phyloP scores from a whole-genome alignment of 2,113 vertebrate species.

The Phyllostomus discolor region DNA sequence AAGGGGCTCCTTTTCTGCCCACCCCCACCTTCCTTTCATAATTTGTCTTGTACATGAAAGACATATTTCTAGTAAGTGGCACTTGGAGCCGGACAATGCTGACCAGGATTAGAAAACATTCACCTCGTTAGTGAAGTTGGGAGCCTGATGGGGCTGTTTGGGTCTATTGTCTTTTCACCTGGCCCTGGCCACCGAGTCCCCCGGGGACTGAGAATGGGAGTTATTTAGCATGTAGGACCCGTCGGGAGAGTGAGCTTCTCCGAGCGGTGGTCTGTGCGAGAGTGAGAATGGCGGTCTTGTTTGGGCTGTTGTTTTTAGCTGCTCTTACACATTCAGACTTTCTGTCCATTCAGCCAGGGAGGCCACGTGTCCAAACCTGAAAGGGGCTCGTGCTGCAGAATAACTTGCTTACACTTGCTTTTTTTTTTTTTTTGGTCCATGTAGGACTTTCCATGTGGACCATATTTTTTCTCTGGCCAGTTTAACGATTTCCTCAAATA shows the following conservation, averaged over 20 bases:
- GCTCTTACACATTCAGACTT: conserved; percentile 56
- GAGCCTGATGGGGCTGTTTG: conserved; percentile 48
- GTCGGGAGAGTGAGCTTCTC: conserved; percentile 54
- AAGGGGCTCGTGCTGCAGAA: conserved; percentile 28
- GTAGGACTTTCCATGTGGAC: background rate
- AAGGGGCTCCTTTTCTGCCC: conserved; percentile 63
- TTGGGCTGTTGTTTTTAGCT: conserved; percentile 72
- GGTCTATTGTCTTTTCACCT: conserved; percentile 80
- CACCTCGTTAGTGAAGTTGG: conserved; percentile 53
- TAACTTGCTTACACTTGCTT: conserved; percentile 38
- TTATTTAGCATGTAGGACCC: conserved; percentile 74
- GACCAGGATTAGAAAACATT: conserved; percentile 43
- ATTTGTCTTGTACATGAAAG: conserved; percentile 61
- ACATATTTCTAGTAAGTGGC: conserved; percentile 61
- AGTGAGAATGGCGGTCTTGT: conserved; percentile 65
- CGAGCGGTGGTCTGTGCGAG: conserved; percentile 61
- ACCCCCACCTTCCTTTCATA: conserved; percentile 59
- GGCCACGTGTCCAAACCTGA: conserved; percentile 65
- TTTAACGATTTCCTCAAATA: background rate
- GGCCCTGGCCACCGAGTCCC: conserved; percentile 75
- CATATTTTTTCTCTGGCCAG: background rate
- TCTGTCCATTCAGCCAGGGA: conserved; percentile 67
- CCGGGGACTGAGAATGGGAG: conserved; percentile 67
- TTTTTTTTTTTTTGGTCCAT: conserved; percentile 23
- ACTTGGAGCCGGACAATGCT: conserved; percentile 34